phyloP scores from a whole-genome alignment of 1,140 invertebrate species.

The Drosophila teissieri region DNA sequence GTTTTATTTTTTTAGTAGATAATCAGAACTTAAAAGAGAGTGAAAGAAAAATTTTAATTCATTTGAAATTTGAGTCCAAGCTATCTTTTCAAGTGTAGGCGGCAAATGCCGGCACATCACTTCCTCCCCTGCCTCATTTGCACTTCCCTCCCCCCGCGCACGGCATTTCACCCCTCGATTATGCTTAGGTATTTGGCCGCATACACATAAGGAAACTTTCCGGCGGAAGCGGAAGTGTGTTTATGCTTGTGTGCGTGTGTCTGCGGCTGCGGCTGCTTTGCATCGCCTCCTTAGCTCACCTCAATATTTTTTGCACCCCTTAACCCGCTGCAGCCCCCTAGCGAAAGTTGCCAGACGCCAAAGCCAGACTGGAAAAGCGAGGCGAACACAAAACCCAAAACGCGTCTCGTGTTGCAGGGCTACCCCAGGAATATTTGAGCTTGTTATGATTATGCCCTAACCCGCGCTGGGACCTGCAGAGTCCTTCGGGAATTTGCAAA shows the following conservation, averaged over 20 bases:
- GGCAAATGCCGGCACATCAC: conserved; percentile 21
- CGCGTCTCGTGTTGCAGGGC: conserved; percentile 47
- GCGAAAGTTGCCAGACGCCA: conserved; percentile 57
- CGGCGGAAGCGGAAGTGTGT: conserved; percentile 51
- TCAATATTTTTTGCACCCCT: conserved; percentile 27
- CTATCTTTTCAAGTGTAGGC: conserved; percentile 3
- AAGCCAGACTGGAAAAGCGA: conserved; percentile 45
- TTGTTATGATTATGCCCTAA: conserved; percentile 60
- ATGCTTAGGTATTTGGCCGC: conserved; percentile 55
- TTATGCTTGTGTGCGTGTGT: conserved; percentile 19
- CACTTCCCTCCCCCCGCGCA: background rate
- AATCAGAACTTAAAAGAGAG: too few relatives aligned
- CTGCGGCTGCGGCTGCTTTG: conserved; percentile 42
- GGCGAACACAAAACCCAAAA: conserved; percentile 37
- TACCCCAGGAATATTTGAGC: conserved; percentile 53
- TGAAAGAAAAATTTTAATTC: background rate
- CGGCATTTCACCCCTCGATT: conserved; percentile 39
- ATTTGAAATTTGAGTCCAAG: background rate
- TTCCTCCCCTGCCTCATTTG: background rate
- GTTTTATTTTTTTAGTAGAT: too few relatives aligned
- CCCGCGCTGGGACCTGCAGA: conserved; percentile 1
- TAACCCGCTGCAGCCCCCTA: background rate
- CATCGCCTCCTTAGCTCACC: conserved; percentile 40
- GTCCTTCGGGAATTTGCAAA: conserved; percentile 43
- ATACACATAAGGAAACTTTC: conserved; percentile 30